A percentile compares a stretch with the other conserved stretches of the same genome.
Conservation (phyloP, 2,888 invertebrate species). For the Pyrochroa serraticornis region DNA sequence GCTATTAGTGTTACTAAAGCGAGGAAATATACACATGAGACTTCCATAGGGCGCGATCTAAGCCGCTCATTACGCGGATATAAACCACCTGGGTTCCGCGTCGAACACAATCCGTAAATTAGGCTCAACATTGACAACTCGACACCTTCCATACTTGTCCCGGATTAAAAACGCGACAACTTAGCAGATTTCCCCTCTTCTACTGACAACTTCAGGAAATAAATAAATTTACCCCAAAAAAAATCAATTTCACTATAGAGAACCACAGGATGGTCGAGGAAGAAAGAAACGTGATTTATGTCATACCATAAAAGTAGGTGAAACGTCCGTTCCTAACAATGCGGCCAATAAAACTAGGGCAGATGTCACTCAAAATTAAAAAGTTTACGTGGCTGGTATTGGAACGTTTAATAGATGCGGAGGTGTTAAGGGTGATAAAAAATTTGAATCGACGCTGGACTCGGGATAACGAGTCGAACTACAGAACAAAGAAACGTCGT, state of each 20-base stretch:
- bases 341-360: conserved; percentile 38
- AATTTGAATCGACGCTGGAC: too few species aligned
- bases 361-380: conserved; percentile 34
- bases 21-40: conserved; percentile 15
- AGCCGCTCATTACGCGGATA: conserved; percentile 50
- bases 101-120: conserved; percentile 22
- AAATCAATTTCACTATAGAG: neutral
- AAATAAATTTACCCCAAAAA: neutral
- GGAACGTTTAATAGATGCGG: too few species aligned
- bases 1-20: too few species aligned
- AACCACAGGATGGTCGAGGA: neutral
- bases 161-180: conserved; percentile 4
- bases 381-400: neutral
- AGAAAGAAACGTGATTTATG: conserved; percentile 4
- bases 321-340: conserved; percentile 31
- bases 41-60: conserved; percentile 31
- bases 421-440: too few species aligned
- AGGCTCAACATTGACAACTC: conserved; percentile 24
- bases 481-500: conserved; percentile 22
- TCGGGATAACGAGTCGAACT: neutral
- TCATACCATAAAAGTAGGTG: conserved; percentile 9
- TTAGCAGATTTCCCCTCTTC: conserved; percentile 1
- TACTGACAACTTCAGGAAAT: neutral
- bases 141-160: conserved; percentile 11
- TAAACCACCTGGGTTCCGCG: conserved; percentile 50